A percentile compares a stretch with the other conserved stretches of the same genome.
phyloP scores from a whole-genome alignment of 2,797 vertebrate genomes.

The Paramormyrops hopkinsi region DNA sequence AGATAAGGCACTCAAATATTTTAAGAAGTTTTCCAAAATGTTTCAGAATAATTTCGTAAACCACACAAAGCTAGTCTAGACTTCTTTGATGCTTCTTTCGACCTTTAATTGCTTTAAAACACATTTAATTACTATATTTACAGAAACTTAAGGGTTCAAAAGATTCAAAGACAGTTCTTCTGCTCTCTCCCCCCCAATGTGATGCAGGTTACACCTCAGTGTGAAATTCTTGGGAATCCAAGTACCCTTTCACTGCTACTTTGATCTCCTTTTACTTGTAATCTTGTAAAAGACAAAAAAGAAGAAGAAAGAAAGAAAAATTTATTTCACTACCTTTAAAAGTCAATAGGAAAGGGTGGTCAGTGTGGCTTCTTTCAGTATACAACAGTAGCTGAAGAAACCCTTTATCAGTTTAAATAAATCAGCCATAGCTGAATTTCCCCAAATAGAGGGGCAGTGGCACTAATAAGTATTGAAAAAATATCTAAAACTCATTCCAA shows the following conservation, averaged over 20 bases:
- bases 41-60: conserved; percentile 10
- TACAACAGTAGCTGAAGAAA: conserved; percentile 7
- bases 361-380: background rate
- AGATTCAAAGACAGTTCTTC: conserved; percentile 55
- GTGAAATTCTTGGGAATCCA: conserved; percentile 59
- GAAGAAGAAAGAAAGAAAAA: conserved; percentile 42
- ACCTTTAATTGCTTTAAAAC: conserved; percentile 38
- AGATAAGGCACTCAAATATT: conserved; percentile 11
- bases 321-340: conserved; percentile 47
- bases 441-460: background rate
- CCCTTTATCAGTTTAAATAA: background rate
- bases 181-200: conserved; percentile 40
- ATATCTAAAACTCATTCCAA: conserved; percentile 17
- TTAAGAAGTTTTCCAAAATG: conserved; percentile 29
- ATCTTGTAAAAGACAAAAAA: conserved; percentile 56
- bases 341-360: conserved; percentile 36
- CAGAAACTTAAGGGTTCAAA: conserved; percentile 45
- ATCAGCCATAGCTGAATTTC: conserved; percentile 8
- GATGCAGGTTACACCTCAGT: conserved; percentile 57
- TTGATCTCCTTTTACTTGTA: conserved; percentile 64
- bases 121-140: conserved; percentile 48
- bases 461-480: conserved; percentile 6
- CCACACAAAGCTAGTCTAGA: conserved; percentile 1
- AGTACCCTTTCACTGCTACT: conserved; percentile 57
- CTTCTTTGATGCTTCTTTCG: conserved; percentile 18